phyloP scores from a whole-genome alignment of 2,797 vertebrate species.

The Hylomyscus alleni region DNA sequence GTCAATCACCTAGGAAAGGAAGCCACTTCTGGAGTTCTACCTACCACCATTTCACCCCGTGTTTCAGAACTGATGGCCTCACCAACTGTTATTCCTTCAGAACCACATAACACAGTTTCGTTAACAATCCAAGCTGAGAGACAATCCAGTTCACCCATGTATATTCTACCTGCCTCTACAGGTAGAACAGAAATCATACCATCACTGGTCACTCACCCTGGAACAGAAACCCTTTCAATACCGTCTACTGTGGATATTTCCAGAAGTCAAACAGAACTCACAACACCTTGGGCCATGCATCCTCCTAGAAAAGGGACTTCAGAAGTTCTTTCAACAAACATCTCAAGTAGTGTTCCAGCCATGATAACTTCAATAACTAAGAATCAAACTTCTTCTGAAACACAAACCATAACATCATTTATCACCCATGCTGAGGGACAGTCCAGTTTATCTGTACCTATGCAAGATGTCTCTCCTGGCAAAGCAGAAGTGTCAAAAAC shows the following conservation, averaged over 20 bases:
- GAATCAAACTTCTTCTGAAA: too few relatives aligned
- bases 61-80: background rate
- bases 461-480: fast-evolving
- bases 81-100: background rate
- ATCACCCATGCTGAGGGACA: too few relatives aligned
- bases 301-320: background rate
- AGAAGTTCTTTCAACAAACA: background rate
- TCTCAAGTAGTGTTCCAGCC: background rate
- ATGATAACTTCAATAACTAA: too few relatives aligned
- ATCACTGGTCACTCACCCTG: background rate
- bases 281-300: background rate
- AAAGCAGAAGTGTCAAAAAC: too few relatives aligned
- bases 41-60: background rate
- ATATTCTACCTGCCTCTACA: background rate
- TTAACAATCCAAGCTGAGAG: too few relatives aligned
- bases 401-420: too few relatives aligned
- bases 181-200: background rate
- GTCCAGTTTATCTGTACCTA: too few relatives aligned
- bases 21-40: background rate
- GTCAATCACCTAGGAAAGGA: background rate
- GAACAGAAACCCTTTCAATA: background rate
- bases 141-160: background rate
- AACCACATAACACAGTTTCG: background rate
- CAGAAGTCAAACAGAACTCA: background rate
- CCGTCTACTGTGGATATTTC: background rate